Conservation (phyloP, 1,140 invertebrate genomes). For the Mizuhopecten yessoensis region DNA sequence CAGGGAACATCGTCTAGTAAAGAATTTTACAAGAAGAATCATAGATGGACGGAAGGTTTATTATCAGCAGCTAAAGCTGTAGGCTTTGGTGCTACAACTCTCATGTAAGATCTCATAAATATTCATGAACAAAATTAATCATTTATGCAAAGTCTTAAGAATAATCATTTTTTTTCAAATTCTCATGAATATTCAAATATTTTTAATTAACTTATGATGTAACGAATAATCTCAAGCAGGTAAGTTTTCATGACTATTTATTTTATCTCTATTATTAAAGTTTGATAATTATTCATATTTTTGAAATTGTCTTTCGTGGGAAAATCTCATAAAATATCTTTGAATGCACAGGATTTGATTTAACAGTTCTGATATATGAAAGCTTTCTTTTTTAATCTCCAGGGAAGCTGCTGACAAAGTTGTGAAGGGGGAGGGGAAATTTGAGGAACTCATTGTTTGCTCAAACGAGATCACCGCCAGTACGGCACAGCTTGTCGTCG, state of each 20-base stretch:
- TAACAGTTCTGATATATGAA: neutral
- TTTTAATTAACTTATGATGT: too few relatives aligned
- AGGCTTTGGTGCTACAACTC: conserved; percentile 95
- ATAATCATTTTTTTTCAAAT: too few relatives aligned
- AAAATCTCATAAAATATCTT: too few relatives aligned
- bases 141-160: too few relatives aligned
- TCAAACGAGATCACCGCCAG: conserved; percentile 98
- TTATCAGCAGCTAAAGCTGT: conserved; percentile 99
- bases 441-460: conserved; percentile 97
- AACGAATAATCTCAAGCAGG: too few relatives aligned
- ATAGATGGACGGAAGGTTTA: conserved; percentile 99
- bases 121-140: too few relatives aligned
- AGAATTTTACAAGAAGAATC: conserved; percentile 99
- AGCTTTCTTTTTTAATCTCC: conserved; percentile 63
- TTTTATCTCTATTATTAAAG: too few relatives aligned
- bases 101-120: conserved; percentile 89
- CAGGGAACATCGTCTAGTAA: conserved; percentile 91
- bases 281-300: too few relatives aligned
- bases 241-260: too few relatives aligned
- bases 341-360: neutral
- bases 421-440: conserved; percentile 92
- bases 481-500: conserved; percentile 98
- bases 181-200: neutral
- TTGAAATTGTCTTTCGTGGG: too few relatives aligned
- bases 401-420: conserved; percentile 97